Evolutionary conservation across 2,888 invertebrate species (phyloP), one percentile per base, ranked within the genome.

Genomic region (Oasisia sp.): DNA sequence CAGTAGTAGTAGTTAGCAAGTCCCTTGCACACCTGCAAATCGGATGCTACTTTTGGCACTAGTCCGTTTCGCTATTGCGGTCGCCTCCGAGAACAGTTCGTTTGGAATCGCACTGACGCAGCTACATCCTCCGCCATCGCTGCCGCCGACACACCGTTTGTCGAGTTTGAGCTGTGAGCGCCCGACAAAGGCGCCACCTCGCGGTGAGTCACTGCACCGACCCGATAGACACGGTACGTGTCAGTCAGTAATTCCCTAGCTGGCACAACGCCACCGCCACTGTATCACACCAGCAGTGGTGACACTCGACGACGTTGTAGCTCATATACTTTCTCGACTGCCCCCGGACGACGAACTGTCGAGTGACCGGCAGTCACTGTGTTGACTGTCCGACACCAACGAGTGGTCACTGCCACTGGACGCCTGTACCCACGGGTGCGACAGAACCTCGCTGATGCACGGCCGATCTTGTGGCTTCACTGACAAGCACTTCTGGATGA

Each of bases 401-500:
- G 74, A 74, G 74, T 74, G 74, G 74, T 74, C 74, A 19, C 74
- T 27, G 74, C 14, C 74, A 27, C 14, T 27, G 27, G n/a, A 7
- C 19, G 91, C 90, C 32, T 74, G 58, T 74, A 97, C 95, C 97
- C 97, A 97, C 0, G 97, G 96, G 95, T 97, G 97, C 91, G 95
- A 94, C 32, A 97, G 95, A 93, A 97, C 96, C 91, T 97, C 97
- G 93, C 97, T 97, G 58, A 97, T 95, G 11, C 96, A 95, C 56
- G 96, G 97, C 92, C 97, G 95, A 91, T 97, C 96, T 27, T 95
- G 95, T 50, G 97, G 97, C 92, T 96, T 96, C 92, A 97, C 95
- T 91, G 96, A 95, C 92, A 97, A 96, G 94, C 97, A 97, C 94
- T 96, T 96, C 91, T 96, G 95, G 94, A 97, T 97, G 93, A 97